Evolutionary conservation across 1,140 invertebrate species (phyloP), one percentile per base, ranked within the genome.

Genomic region (Bombus breviceps): DNA sequence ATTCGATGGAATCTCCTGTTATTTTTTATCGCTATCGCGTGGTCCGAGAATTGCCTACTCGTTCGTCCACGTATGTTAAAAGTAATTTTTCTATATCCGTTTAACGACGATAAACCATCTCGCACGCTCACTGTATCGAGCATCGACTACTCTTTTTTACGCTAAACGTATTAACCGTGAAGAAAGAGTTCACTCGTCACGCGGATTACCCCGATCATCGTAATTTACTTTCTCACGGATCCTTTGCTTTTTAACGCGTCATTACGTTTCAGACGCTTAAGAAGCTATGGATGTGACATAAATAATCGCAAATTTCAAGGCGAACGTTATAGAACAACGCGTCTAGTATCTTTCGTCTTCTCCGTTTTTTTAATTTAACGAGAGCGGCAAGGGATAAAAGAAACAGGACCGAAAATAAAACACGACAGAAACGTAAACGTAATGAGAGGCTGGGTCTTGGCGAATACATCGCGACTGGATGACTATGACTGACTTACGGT

Each of bases 1-100:
- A 0, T 0, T 47, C 15, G 0, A 5, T 6, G 15, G 15, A 18
- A 18, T 18, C 47, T 3, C 43, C 15, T 0, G 43, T 6, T 47
- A 47, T 47, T 53, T 53, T 18, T 6, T 0, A 12, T 6, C 15
- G 18, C 5, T 6, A 6, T 53, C 18, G 47, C 47, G 18, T 1
- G 47, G 0, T 18, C 5, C 15, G 47, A 22, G 15, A 53, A 53
- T 53, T 0, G 18, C 18, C 18, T 2, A 2, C 47, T 53, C 47
- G 47, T 53, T 53, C 15, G 47, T 47, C 47, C 0, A 18, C 47
- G 47, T 18, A 6, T 0, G 15, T 59, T 10, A 59, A 59, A 28
- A 3, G 2, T 34, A 66, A 66, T 68, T 34, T 32, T 37, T 68
- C 34, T 68, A 37, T 9, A 68, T 34, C 1, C 18, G 18, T 34